Evolutionary conservation across 2,888 invertebrate species (phyloP).

Genomic region (Phytoseiulus persimilis): DNA sequence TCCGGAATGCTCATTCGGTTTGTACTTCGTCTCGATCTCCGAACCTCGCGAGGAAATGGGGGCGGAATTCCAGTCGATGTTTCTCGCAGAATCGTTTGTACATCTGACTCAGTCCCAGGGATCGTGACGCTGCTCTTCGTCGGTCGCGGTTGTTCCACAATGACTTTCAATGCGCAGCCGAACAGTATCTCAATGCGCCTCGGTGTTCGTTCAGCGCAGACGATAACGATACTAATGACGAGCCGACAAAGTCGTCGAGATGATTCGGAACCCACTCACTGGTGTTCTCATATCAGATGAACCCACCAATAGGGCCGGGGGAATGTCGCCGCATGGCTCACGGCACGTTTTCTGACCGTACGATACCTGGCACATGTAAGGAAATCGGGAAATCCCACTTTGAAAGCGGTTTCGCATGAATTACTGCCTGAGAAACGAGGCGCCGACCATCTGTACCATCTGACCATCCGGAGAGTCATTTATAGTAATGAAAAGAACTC

Average conservation of each 20-base stretch:
- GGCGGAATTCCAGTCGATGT: background rate
- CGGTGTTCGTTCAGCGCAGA: background rate
- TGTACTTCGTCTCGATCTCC: background rate
- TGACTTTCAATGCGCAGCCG: background rate
- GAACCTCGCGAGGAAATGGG: background rate
- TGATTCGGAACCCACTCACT: background rate
- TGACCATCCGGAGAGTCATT: no score
- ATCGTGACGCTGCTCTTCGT: background rate
- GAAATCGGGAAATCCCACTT: background rate
- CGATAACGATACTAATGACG: background rate
- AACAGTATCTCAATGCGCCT: background rate
- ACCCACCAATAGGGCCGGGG: background rate
- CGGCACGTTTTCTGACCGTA: background rate
- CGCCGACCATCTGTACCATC: background rate
- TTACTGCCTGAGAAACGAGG: background rate
- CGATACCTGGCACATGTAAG: background rate
- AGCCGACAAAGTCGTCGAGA: background rate
- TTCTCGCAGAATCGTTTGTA: background rate
- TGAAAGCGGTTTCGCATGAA: background rate
- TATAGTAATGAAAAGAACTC: no score
- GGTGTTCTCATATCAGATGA: background rate
- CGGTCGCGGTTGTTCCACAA: background rate
- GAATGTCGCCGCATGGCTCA: background rate
- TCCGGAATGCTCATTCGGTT: background rate
- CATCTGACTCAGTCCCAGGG: background rate